phyloP scores from a whole-genome alignment of 2,113 vertebrate genomes.

The Shinisaurus crocodilurus region DNA sequence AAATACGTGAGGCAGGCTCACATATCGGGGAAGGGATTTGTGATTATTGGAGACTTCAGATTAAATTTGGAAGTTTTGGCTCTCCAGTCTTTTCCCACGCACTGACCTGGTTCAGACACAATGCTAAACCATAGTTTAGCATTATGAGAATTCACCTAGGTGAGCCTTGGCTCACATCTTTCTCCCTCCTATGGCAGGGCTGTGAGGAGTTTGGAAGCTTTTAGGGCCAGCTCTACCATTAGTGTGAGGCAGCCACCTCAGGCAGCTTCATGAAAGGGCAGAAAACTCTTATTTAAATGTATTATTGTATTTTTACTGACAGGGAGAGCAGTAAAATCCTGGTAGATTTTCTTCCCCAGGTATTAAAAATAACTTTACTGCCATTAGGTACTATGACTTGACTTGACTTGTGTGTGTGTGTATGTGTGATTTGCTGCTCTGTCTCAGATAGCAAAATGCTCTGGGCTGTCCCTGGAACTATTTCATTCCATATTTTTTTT shows the following conservation, averaged over 20 bases:
- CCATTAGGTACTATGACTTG: neutral
- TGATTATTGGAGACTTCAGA: neutral
- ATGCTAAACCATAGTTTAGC: neutral
- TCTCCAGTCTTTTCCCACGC: neutral
- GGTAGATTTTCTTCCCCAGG: neutral
- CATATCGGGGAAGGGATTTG: neutral
- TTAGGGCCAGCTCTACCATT: neutral
- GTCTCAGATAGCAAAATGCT: no score
- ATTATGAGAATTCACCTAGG: neutral
- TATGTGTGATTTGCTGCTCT: no score
- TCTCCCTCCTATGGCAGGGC: no score
- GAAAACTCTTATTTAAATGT: neutral
- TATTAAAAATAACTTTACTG: neutral
- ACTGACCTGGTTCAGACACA: neutral
- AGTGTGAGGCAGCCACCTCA: neutral
- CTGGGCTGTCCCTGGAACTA: no score
- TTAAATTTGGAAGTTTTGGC: neutral
- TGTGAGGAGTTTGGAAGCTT: neutral
- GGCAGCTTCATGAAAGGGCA: neutral
- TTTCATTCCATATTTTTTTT: neutral
- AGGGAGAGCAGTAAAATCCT: neutral
- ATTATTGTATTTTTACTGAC: neutral
- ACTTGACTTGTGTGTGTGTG: no score
- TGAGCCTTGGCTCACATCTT: no score
- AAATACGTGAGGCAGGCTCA: neutral